phyloP scores from a whole-genome alignment of 2,797 vertebrate species.

The Myoxocephalus aenaeus region DNA sequence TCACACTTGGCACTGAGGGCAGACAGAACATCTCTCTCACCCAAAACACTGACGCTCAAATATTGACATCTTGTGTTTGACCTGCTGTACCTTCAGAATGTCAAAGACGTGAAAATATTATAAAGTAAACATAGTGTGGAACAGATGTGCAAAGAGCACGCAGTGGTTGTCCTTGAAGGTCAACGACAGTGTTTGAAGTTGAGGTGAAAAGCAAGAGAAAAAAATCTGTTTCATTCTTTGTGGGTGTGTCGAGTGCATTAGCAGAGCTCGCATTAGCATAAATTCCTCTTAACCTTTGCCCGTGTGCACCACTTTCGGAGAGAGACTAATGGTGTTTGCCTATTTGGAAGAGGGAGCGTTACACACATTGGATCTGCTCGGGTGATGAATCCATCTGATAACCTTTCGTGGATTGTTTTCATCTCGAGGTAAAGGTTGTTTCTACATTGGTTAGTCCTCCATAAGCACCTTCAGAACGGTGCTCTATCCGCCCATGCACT shows the following conservation, averaged over 20 bases:
- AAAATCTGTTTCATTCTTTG: neutral
- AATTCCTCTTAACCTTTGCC: conserved; percentile 73
- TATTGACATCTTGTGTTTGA: conserved; percentile 63
- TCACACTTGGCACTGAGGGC: conserved; percentile 32
- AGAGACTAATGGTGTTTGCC: conserved; percentile 54
- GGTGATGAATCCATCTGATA: conserved; percentile 44
- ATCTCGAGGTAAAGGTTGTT: conserved; percentile 45
- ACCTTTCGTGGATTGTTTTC: conserved; percentile 42
- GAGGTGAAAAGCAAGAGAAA: neutral
- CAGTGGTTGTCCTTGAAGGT: conserved; percentile 39
- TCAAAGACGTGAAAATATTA: conserved; percentile 64
- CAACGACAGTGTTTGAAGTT: conserved; percentile 1
- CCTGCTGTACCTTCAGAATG: conserved; percentile 56
- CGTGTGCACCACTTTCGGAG: conserved; percentile 35
- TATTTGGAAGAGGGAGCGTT: conserved; percentile 40
- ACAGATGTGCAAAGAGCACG: conserved; percentile 21
- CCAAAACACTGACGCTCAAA: conserved; percentile 46
- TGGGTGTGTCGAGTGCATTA: conserved; percentile 50
- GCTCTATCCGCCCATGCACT: neutral
- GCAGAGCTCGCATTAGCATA: conserved; percentile 63
- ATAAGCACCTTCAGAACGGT: neutral
- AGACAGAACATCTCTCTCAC: conserved; percentile 39
- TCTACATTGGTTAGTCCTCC: conserved; percentile 22
- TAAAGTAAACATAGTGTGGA: conserved; percentile 39
- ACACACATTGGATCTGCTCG: conserved; percentile 25